Percentiles rank a stretch among this genome's conserved stretches.
Evolutionary conservation across 2,797 vertebrate species (phyloP).

Genomic region (Thalassophryne amazonica): DNA sequence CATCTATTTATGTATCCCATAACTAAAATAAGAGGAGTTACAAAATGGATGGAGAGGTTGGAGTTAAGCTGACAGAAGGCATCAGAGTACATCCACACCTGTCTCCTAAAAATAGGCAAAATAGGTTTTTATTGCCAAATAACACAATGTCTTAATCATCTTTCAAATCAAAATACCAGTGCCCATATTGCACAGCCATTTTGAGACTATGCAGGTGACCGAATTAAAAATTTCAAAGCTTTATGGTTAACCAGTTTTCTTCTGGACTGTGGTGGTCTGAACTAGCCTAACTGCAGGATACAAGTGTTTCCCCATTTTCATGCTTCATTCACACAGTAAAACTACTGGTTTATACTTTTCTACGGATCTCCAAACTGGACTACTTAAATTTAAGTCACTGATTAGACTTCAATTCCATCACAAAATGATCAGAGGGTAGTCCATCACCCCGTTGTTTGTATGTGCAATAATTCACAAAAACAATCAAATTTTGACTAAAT

Average conservation of each 20-base stretch:
- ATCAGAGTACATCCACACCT: neutral
- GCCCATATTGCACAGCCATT: neutral
- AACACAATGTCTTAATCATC: neutral
- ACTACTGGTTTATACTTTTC: neutral
- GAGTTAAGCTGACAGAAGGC: neutral
- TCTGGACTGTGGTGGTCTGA: constrained; percentile 1
- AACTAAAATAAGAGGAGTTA: neutral
- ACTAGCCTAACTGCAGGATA: constrained; percentile 4
- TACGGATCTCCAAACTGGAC: constrained; percentile 21
- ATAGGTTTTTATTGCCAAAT: neutral
- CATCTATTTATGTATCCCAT: neutral
- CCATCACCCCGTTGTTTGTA: too few relatives aligned
- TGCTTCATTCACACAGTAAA: constrained; percentile 13
- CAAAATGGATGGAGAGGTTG: neutral
- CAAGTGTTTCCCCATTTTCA: constrained; percentile 28
- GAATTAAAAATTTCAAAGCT: constrained; percentile 15
- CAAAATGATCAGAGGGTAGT: too few relatives aligned
- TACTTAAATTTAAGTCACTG: neutral
- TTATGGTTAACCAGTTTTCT: constrained; percentile 10
- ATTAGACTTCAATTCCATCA: too few relatives aligned
- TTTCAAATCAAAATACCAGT: constrained; percentile 12
- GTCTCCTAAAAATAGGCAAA: constrained; percentile 16
- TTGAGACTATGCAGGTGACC: neutral
- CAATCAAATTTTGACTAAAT: too few relatives aligned
- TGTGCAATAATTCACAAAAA: too few relatives aligned